These are phyloP conservation scores for Aplidium turbinatum DNA, from an alignment of 23 tunicate species.

Conservation along the genomic window DNA sequence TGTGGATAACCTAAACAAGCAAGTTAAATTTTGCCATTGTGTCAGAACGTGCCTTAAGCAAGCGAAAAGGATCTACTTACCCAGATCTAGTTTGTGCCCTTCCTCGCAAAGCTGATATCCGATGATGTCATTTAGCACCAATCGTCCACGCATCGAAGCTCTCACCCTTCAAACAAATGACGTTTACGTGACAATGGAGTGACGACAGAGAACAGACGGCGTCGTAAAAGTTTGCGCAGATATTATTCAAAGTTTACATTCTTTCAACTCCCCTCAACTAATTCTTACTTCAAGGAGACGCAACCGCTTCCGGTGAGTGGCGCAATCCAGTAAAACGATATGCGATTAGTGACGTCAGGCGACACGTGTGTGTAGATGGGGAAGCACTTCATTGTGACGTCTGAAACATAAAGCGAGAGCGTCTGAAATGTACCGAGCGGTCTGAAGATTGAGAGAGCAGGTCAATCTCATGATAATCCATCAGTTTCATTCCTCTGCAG, in stretches of 20 bases:
- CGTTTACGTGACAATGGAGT: too few species aligned
- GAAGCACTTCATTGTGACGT: constrained; percentile 17
- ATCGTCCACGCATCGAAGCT: constrained; percentile 23
- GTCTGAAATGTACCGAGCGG: too few species aligned
- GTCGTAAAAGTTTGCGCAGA: too few species aligned
- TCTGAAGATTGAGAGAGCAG: too few species aligned
- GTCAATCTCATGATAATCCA: too few species aligned
- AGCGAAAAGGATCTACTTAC: background rate
- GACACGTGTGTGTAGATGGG: constrained; percentile 52
- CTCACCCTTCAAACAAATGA: constrained; percentile 37
- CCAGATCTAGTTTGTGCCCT: background rate
- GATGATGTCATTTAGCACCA: constrained; percentile 44
- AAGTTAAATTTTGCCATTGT: background rate
- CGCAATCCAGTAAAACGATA: constrained; percentile 67
- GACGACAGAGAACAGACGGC: too few species aligned
- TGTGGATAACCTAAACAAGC: constrained; percentile 24
- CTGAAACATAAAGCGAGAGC: too few species aligned
- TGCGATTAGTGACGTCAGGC: constrained; percentile 18
- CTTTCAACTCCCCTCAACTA: background rate
- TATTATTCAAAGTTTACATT: too few species aligned
- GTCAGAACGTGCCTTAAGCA: background rate
- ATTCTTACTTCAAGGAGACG: constrained; percentile 51
- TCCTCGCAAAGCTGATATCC: constrained; percentile 59
- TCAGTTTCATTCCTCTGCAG: too few species aligned
- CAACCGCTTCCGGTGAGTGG: constrained; percentile 79